Percentiles rank a stretch among this genome's conserved stretches.
Evolutionary conservation across 2,797 vertebrate species (phyloP).

Genomic region (Brotula barbata): DNA sequence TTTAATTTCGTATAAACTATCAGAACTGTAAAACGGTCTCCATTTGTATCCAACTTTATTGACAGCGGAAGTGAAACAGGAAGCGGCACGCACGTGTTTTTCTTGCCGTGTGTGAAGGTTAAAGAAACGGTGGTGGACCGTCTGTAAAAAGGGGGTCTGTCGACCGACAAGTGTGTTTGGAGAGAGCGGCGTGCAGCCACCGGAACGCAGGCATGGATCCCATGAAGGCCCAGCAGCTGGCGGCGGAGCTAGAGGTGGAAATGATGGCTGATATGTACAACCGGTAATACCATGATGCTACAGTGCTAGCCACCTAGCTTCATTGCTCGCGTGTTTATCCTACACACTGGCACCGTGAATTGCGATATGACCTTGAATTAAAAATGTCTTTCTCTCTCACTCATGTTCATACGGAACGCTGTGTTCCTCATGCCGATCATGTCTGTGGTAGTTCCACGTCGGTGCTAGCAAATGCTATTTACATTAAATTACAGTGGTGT

Average conservation of each 20-base stretch:
- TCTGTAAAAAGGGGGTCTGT: conserved; percentile 13
- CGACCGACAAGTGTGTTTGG: conserved; percentile 14
- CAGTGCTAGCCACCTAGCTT: conserved; percentile 21
- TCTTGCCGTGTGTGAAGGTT: conserved; percentile 63
- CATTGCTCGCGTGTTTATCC: not conserved
- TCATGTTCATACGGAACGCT: too few relatives aligned
- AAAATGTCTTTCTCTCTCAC: too few relatives aligned
- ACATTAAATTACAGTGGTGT: too few relatives aligned
- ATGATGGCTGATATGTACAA: conserved; percentile 99
- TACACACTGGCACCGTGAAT: too few relatives aligned
- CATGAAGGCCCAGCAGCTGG: conserved; percentile 92
- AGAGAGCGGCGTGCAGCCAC: not conserved
- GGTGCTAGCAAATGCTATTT: too few relatives aligned
- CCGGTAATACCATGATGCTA: conserved; percentile 77
- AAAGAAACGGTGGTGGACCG: conserved; percentile 29
- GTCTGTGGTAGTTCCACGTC: too few relatives aligned
- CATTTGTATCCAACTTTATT: conserved; percentile 73
- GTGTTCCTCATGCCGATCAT: too few relatives aligned
- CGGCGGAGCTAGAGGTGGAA: conserved; percentile 95
- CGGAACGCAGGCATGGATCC: conserved; percentile 84
- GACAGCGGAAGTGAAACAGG: conserved; percentile 55
- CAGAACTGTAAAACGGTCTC: not conserved
- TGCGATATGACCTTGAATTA: too few relatives aligned
- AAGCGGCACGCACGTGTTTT: conserved; percentile 63
- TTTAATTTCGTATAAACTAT: too few relatives aligned